phyloP scores from a whole-genome alignment of 2,797 vertebrate species.

The Onychomys arenicola region DNA sequence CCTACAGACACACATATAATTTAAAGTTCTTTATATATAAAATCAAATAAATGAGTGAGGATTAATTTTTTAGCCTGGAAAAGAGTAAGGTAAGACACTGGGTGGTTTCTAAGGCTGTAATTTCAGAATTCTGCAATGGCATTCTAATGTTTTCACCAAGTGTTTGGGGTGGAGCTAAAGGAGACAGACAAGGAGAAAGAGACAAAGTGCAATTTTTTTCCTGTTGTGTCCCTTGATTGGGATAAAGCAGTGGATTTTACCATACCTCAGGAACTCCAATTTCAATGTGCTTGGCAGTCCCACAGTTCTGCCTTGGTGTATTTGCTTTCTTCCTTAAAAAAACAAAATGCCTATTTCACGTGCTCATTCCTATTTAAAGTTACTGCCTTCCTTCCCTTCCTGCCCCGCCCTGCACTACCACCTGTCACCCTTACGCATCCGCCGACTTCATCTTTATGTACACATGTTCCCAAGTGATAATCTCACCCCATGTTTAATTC shows the following conservation, averaged over 20 bases:
- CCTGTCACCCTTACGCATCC: background rate
- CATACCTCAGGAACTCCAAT: background rate
- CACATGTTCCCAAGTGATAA: background rate
- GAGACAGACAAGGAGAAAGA: background rate
- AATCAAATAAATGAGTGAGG: background rate
- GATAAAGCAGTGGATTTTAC: background rate
- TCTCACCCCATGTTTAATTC: background rate
- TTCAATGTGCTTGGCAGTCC: background rate
- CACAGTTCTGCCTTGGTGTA: background rate
- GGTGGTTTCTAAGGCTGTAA: background rate
- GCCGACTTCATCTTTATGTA: background rate
- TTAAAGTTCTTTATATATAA: background rate
- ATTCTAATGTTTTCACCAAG: background rate
- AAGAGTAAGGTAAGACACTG: background rate
- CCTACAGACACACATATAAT: background rate
- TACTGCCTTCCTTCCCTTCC: background rate
- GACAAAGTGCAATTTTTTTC: background rate
- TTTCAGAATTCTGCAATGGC: background rate
- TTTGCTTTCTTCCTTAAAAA: background rate
- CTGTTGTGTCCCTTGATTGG: background rate
- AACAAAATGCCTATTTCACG: background rate
- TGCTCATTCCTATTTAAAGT: slow-evolving; percentile 7
- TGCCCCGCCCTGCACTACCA: background rate
- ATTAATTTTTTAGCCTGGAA: slow-evolving; percentile 21
- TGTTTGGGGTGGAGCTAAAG: background rate